phyloP scores from a whole-genome alignment of 2,113 vertebrate species.

The Oreochromis aureus region DNA sequence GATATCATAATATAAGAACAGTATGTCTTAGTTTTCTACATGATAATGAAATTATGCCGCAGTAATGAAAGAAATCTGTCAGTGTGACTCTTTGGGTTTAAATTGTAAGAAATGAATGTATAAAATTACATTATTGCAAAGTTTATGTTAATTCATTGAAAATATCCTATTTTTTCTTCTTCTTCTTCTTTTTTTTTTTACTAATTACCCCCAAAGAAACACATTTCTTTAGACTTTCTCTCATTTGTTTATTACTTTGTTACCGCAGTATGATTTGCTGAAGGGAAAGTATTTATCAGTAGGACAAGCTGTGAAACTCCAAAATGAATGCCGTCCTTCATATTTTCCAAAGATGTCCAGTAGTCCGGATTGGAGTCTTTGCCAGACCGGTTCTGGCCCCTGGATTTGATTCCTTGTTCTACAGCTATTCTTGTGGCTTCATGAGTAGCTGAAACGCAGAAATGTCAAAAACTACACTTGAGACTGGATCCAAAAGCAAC shows the following conservation, averaged over 20 bases:
- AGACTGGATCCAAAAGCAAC: background rate
- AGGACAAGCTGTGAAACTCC: background rate
- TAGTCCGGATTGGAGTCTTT: background rate
- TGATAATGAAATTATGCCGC: background rate
- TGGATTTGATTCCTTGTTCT: background rate
- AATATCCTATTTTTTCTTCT: rapidly evolving
- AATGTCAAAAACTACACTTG: background rate
- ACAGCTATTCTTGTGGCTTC: background rate
- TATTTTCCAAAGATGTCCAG: background rate
- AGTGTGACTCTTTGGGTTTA: background rate
- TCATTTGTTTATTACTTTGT: background rate
- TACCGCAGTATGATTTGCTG: background rate
- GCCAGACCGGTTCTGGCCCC: background rate
- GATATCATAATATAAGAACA: background rate
- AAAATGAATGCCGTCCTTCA: background rate
- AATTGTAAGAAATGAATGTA: background rate
- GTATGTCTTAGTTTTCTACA: background rate
- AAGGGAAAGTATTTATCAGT: background rate
- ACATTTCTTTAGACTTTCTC: background rate
- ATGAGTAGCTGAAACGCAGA: background rate
- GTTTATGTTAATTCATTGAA: background rate
- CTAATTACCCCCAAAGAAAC: background rate
- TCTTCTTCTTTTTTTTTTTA: background rate
- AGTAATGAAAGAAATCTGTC: background rate
- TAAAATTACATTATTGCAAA: background rate